Evolutionary conservation across 2,888 invertebrate genomes (phyloP), one percentile per base, ranked within the genome.

Genomic region (Drepana falcataria): DNA sequence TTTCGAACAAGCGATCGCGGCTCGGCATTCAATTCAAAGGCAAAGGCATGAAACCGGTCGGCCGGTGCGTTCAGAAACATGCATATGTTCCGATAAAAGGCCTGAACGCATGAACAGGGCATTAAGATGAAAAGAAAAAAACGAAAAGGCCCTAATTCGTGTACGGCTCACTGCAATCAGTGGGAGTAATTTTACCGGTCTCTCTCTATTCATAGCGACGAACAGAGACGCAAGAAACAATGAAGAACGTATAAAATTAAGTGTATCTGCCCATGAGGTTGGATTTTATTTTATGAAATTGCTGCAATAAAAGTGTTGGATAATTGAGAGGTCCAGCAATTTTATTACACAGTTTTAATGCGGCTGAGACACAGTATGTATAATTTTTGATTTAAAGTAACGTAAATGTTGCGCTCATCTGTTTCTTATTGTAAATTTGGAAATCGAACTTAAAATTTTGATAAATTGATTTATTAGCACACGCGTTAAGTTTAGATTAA

Each of bases 51-150:
- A 81, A 89, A 89, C 89, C 89, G 87, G 89, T 90, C 79, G 66
- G 69, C 80, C 83, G 81, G 81, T 80, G 81, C 81, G 81, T 81
- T 82, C 83, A 75, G 80, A 79, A 72, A 75, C 84, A 75, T 83
- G 87, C 87, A 88, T 87, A 81, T 88, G 85, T 86, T 85, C 77
- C 81, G 85, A 88, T 88, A 88, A 88, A 89, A 85, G 83, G 83
- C 79, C 82, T 84, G 81, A 80, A 83, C 81, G 83, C 86, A 85
- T 87, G 85, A 89, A 86, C 87, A 84, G 83, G 78, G 84, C 83
- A 87, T 88, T 88, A 88, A 81, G 82, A 81, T 75, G 79, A 74
- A 77, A 81, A 74, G 68, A 81, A 80, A 81, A 81, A 77, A 79
- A 80, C 66, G 69, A 79, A 84, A 85, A 84, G 81, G 81, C 77